Percentiles rank a stretch among this genome's conserved stretches.
Evolutionary conservation across 30 jellyfish, hydroid and myxozoan genomes (phyloP).

Genomic region (Sanderia malayensis): DNA sequence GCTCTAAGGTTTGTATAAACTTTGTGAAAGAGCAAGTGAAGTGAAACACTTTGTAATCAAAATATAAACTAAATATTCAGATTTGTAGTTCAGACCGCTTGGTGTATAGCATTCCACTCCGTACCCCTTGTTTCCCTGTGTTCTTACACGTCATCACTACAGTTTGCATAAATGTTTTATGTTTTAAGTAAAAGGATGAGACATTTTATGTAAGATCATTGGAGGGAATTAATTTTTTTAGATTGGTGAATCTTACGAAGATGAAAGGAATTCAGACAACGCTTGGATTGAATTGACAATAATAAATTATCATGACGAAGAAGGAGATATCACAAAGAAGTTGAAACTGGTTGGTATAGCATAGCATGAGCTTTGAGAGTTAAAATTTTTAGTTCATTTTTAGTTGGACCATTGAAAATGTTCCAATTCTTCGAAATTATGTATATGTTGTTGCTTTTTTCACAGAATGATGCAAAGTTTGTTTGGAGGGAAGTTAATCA

Average conservation of each 20-base stretch:
- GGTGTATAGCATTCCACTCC: no score
- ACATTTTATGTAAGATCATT: no score
- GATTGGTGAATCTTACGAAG: conserved; percentile 46
- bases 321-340: conserved; percentile 38
- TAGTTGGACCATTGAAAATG: background rate
- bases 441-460: background rate
- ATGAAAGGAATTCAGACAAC: conserved; percentile 71
- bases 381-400: background rate
- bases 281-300: conserved; percentile 70
- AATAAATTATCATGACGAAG: conserved; percentile 59
- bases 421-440: background rate
- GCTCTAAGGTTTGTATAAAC: background rate
- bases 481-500: conserved; percentile 40
- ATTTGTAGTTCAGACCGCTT: no score
- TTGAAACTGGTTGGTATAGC: conserved; percentile 34
- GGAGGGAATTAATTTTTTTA: no score
- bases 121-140: no score
- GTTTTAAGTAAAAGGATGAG: no score
- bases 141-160: no score
- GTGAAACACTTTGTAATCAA: no score
- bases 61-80: no score
- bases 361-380: background rate
- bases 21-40: no score
- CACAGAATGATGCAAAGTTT: conserved; percentile 13
- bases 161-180: no score